Evolutionary conservation across 2,113 vertebrate species (phyloP), one percentile per base, ranked within the genome.

Genomic region (Ameiurus melas): DNA sequence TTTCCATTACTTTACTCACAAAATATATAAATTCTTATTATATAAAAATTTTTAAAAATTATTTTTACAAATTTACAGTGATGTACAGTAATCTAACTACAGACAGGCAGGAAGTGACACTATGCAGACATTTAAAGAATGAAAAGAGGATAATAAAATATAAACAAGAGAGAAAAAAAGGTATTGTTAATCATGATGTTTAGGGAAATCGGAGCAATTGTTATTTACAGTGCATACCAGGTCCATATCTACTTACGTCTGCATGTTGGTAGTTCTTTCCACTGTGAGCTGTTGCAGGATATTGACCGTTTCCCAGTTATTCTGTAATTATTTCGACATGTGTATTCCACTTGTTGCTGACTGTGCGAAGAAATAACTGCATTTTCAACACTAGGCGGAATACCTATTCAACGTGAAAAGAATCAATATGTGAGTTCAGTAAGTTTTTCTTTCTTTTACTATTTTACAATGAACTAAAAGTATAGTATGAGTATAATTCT

Each of bases 321-420:
- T 4, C 0, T 5, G 62, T 86, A 90, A 25, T 30, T 5, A 0
- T 20, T 0, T 17, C 75, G 89, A 66, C 93, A 94, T 17, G 10
- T 1, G 60, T 94, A 95, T 19, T 30, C 89, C 6, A 93, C 91
- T 20, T 0, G 0, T 17, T 4, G 6, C 9, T 87, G 6, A 86
- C 79, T 89, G 0, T 3, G 0, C 2, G 1, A 3, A 27, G 0
- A 0, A 33, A 93, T 33, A 16, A 93, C 19, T n/a, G 91, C 89
- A 87, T 94, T 92, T 1, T 85, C 17, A 33, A 93, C 91, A 17
- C 0, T 19, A 80, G 93, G 93, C 87, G 25, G 0, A 55, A 33
- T 0, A 39, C 86, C 62, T 68, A 51, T 51, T 84, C 0, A 25
- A 81, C 19, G 39, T 4, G 2, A 82, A 30, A 81, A 33, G 30